Percentiles rank a stretch among this genome's conserved stretches.
phyloP scores from a whole-genome alignment of 2,888 invertebrate genomes.

The Spodoptera picta region DNA sequence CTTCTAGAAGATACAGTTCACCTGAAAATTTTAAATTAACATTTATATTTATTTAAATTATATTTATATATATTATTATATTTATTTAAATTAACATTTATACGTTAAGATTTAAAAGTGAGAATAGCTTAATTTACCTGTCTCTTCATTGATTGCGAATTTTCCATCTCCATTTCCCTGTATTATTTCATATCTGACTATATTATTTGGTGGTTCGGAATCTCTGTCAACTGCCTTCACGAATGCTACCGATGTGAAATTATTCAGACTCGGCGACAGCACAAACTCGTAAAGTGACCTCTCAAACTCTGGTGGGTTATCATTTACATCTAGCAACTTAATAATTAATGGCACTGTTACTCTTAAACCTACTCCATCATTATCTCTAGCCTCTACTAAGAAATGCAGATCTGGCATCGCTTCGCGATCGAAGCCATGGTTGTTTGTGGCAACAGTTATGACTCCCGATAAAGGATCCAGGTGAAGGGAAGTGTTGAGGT shows the following conservation, averaged over 20 bases:
- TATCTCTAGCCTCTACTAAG: conserved; percentile 96
- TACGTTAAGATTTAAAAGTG: too few species aligned
- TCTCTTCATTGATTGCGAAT: conserved; percentile 92
- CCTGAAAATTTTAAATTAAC: conserved; percentile 72
- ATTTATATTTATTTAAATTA: too few species aligned
- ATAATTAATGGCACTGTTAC: conserved; percentile 93
- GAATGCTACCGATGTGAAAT: conserved; percentile 93
- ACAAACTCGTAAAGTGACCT: conserved; percentile 94
- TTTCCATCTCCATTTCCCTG: conserved; percentile 93
- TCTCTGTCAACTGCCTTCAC: conserved; percentile 95
- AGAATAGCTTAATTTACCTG: conserved; percentile 81
- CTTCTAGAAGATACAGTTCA: conserved; percentile 90
- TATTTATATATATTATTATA: too few species aligned
- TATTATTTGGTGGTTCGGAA: conserved; percentile 94
- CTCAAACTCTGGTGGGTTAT: conserved; percentile 95
- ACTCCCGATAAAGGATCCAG: conserved; percentile 94
- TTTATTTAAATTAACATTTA: conserved; percentile 8
- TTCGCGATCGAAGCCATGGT: conserved; percentile 95
- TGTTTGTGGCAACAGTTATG: conserved; percentile 93
- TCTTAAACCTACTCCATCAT: conserved; percentile 93
- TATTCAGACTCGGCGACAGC: conserved; percentile 91
- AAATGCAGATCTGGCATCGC: conserved; percentile 92
- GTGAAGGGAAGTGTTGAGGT: conserved; percentile 93
- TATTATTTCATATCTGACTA: conserved; percentile 94
- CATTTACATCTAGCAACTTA: conserved; percentile 94